Percentiles rank a stretch among this genome's conserved stretches.
These are phyloP conservation scores for Temnopleurus reevesii DNA, from an alignment of 53 echinoderm and acorn worm genomes.

Conservation along the genomic window DNA sequence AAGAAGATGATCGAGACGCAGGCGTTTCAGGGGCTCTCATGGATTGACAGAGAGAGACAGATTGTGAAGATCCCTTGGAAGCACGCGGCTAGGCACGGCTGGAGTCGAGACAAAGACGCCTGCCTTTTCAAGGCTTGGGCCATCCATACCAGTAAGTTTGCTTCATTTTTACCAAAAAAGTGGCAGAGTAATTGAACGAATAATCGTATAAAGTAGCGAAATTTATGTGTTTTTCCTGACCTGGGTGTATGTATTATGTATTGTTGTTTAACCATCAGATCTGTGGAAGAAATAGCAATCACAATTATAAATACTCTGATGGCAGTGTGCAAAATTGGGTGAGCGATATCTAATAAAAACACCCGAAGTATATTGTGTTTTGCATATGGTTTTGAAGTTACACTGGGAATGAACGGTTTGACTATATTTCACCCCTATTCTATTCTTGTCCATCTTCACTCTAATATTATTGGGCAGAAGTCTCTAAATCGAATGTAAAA, in stretches of 20 bases:
- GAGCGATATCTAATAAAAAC: background rate
- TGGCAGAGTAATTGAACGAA: background rate
- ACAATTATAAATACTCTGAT: no score
- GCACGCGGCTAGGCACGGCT: slow-evolving; percentile 96
- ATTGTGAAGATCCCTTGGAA: slow-evolving; percentile 98
- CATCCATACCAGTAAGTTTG: slow-evolving; percentile 95
- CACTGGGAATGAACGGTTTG: no score
- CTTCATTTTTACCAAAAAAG: no score
- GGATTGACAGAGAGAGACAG: slow-evolving; percentile 78
- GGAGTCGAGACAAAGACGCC: slow-evolving; percentile 85
- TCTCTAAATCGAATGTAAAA: no score
- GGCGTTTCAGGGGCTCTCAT: slow-evolving; percentile 75
- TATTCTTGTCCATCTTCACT: no score
- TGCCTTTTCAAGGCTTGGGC: slow-evolving; percentile 93
- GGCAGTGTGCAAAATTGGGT: background rate
- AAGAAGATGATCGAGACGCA: slow-evolving; percentile 77
- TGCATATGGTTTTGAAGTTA: no score
- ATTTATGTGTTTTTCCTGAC: background rate
- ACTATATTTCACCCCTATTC: no score
- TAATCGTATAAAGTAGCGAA: background rate
- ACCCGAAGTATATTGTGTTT: background rate
- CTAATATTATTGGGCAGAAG: no score
- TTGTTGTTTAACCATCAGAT: no score
- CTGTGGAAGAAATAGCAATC: no score
- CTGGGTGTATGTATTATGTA: background rate